Evolutionary conservation across 2,888 invertebrate genomes (phyloP).

Genomic region (Taphrorychus bicolor): DNA sequence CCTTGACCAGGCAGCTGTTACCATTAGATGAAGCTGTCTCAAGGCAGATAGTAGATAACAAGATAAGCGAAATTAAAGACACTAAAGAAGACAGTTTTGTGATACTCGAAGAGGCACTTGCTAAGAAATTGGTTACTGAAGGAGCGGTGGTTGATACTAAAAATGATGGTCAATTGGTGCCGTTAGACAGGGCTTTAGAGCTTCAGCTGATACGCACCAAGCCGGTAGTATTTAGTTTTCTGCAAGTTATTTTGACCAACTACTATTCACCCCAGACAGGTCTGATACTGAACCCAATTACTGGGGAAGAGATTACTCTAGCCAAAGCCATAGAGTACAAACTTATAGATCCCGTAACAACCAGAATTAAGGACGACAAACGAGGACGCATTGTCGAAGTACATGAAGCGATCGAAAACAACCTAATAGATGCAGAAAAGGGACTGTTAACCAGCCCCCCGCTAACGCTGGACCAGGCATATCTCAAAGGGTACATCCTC

Average conservation of each 20-base stretch:
- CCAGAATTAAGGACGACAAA: constrained; percentile 77
- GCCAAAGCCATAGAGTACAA: constrained; percentile 76
- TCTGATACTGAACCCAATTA: constrained; percentile 77
- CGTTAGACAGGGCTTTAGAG: constrained; percentile 74
- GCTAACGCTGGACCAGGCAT: constrained; percentile 79
- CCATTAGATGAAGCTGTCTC: constrained; percentile 79
- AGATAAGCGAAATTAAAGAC: constrained; percentile 82
- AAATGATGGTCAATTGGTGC: constrained; percentile 71
- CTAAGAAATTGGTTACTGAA: constrained; percentile 72
- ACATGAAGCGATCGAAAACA: constrained; percentile 72
- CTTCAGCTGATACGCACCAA: constrained; percentile 74
- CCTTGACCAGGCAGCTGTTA: constrained; percentile 73
- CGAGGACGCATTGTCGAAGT: constrained; percentile 72
- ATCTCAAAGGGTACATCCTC: constrained; percentile 80
- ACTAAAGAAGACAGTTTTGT: constrained; percentile 75
- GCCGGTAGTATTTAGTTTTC: constrained; percentile 72
- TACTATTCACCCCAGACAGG: constrained; percentile 79
- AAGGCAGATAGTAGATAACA: constrained; percentile 81
- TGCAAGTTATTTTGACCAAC: constrained; percentile 77
- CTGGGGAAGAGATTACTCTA: constrained; percentile 76
- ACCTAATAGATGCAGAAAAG: constrained; percentile 73
- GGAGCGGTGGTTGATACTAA: constrained; percentile 78
- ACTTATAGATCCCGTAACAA: constrained; percentile 74
- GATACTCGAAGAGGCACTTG: constrained; percentile 76
- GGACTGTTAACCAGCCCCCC: constrained; percentile 75